phyloP scores from a whole-genome alignment of 2,797 vertebrate genomes.

The Ctenochaetus hawaiiensis region DNA sequence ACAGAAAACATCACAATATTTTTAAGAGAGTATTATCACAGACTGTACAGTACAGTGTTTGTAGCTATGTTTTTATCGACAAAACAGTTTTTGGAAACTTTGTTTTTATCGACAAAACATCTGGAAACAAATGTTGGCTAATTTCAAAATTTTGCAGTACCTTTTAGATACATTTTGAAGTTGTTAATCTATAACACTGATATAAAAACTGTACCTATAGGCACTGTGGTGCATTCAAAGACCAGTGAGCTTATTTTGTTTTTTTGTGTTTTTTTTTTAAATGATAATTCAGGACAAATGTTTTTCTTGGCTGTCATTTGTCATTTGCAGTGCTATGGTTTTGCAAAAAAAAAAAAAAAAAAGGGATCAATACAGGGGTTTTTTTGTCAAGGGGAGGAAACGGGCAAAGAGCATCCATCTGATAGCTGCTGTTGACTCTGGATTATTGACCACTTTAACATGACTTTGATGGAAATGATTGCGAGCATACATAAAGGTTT shows the following conservation, averaged over 20 bases:
- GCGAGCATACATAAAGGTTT: neutral
- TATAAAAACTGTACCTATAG: neutral
- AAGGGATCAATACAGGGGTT: constrained; percentile 30
- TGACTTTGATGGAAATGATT: constrained; percentile 24
- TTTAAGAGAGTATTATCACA: no score
- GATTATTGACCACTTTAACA: constrained; percentile 23
- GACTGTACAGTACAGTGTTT: neutral
- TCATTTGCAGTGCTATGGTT: constrained; percentile 9
- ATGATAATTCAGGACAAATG: neutral
- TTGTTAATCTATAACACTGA: neutral
- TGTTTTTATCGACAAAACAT: neutral
- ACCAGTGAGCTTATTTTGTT: neutral
- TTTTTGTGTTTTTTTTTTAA: neutral
- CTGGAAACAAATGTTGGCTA: neutral
- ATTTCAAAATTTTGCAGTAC: neutral
- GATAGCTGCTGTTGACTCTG: constrained; percentile 73
- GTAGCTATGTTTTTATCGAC: neutral
- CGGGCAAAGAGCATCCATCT: constrained; percentile 72
- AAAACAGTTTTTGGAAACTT: neutral
- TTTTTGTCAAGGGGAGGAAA: constrained; percentile 41
- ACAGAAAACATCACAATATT: neutral
- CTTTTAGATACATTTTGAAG: neutral
- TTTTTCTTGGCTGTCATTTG: neutral
- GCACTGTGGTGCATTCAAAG: neutral
- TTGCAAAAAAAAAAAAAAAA: constrained; percentile 14